Base-by-base conservation (phyloP, 2,797 vertebrate genomes). In the Tolypeutes matacus region DNA sequence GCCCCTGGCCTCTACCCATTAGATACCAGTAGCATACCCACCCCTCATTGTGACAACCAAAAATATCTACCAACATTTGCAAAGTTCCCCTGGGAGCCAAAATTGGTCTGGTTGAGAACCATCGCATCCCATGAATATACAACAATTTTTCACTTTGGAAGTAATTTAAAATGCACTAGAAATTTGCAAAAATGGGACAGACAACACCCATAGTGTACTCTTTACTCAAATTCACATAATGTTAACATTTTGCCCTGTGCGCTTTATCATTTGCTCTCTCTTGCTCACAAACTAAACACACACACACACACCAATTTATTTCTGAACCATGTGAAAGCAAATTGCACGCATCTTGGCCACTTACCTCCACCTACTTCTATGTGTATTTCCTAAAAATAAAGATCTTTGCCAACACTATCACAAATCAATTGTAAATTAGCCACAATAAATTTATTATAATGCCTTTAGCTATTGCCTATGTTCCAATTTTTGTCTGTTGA, bases 381-480 rank as follows among this genome's bases (percentile, higher is more conserved):
- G 5, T 70, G 12, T 60, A 51, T 27, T 86, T 91, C 56, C 77
- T 70, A 83, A 65, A 17, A 67, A 56, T 77, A n/a, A 80, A 27
- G 27, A 27, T 70, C 25, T 70, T 76, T 53, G 83, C 73, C 49
- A 65, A 73, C 11, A 27, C 29, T 75, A 39, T 70, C 60, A 56
- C 56, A 56, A 21, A 7, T 42, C 42, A 36, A 23, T 60, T 77
- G 53, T 53, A 42, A 53, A 31, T 29, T 84, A 90, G 62, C 89
- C 86, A 60, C 53, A 65, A 67, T 70, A 60, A 84, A 90, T 34
- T 78, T 29, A 75, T 42, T 17, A 75, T 62, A 73, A 76, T 82
- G 25, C 20, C 21, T 69, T 64, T 42, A 92, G 80, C 60, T 78
- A 31, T 75, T 87, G 36, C 15, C 51, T 29, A 20, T 87, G 51